Base-by-base conservation (phyloP, 2,797 vertebrate species). In the Columba guinea region DNA sequence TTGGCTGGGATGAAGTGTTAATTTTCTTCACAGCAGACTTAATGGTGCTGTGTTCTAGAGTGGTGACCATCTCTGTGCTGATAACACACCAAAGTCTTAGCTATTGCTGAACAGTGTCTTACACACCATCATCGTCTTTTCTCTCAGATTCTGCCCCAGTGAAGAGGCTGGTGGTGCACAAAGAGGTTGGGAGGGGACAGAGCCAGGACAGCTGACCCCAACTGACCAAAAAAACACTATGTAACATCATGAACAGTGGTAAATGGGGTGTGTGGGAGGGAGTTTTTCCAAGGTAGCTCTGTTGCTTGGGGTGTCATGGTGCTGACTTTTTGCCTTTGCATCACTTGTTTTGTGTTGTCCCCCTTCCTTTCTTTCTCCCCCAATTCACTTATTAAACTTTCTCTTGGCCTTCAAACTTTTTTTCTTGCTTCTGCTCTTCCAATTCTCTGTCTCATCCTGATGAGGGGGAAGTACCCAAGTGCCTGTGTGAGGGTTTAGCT, bases 231-330 rank as follows among this genome's bases (percentile, higher is more conserved):
- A n/a, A 32, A 7, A 48, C 9, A 37, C 21, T 16, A 17, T 41
- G 22, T 30, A 52, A 48, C 1, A 9, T 56, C 35, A 60, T 0
- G 1, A 15, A 60, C 18, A 37, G 59, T 15, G 3, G 44, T 9
- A 63, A 80, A 80, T 2, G 26, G 17, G 2, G 6, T 3, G 4
- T 19, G 12, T 4, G 5, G 1, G 5, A 3, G 14, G 6, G 10
- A 59, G 51, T 58, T 67, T 75, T 56, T 73, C 41, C 21, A 52
- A 83, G 56, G 37, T 3, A 74, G 20, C 6, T 63, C 6, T 63
- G 24, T 51, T 49, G 11, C 48, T 44, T 53, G 18, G 41, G 1
- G 4, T 21, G 13, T 56, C 46, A 68, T 12, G 5, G 9, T 34
- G 19, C 30, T 34, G 24, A 74, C 32, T 59, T 30, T 56, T 10